These are phyloP conservation scores for Drosophila parvula DNA, from an alignment of 1,140 invertebrate species.

Conservation along the genomic window DNA sequence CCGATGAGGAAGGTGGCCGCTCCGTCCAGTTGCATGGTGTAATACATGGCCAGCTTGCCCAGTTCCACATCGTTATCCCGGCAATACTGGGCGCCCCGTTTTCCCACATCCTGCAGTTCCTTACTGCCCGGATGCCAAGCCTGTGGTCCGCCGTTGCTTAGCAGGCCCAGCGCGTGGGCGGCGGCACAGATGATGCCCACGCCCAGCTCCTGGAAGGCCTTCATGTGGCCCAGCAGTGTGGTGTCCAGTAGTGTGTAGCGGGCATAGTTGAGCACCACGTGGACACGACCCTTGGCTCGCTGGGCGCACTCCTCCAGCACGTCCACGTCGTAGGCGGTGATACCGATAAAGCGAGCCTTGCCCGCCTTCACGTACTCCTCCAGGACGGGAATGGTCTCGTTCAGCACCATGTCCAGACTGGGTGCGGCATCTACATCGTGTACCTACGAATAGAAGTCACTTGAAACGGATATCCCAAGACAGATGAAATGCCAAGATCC, in stretches of 20 bases:
- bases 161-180: constrained; percentile 91
- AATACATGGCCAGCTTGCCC: constrained; percentile 89
- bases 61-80: constrained; percentile 88
- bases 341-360: constrained; percentile 92
- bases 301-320: constrained; percentile 90
- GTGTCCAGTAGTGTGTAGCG: constrained; percentile 93
- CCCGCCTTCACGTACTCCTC: constrained; percentile 89
- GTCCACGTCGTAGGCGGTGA: constrained; percentile 94
- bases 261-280: constrained; percentile 91
- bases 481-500: neutral
- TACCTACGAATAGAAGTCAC: constrained; percentile 86
- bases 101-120: constrained; percentile 88
- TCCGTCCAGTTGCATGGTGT: constrained; percentile 86
- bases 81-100: constrained; percentile 87
- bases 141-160: constrained; percentile 90
- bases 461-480: neutral
- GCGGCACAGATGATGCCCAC: constrained; percentile 95
- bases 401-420: constrained; percentile 90
- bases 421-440: constrained; percentile 68
- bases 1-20: constrained; percentile 89
- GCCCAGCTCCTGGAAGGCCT: constrained; percentile 88
- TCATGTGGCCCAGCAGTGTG: constrained; percentile 89
- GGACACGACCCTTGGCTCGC: constrained; percentile 85
- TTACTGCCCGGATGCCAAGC: constrained; percentile 93
- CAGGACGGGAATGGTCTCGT: constrained; percentile 94